These are phyloP conservation scores for Brotula barbata DNA, from an alignment of 2,797 vertebrate species.

Conservation along the genomic window DNA sequence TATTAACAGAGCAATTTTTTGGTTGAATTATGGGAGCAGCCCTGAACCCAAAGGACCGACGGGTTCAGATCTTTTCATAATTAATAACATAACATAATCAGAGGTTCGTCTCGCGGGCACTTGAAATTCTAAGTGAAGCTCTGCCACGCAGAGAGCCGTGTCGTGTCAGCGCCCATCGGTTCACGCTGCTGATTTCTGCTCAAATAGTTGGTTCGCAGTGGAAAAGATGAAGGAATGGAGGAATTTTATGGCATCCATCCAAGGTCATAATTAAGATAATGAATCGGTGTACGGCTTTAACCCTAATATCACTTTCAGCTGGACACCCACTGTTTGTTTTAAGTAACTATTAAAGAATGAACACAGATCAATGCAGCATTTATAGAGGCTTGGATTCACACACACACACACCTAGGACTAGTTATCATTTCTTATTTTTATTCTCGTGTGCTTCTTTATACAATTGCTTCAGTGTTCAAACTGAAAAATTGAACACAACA, in stretches of 20 bases:
- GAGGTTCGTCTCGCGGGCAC: conserved; percentile 8
- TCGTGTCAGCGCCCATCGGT: not conserved
- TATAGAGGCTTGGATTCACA: too few species aligned
- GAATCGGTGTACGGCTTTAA: conserved; percentile 17
- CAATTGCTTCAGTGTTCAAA: too few species aligned
- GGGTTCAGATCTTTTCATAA: conserved; percentile 4
- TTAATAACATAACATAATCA: conserved; percentile 4
- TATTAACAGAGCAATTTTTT: not conserved
- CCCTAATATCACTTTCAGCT: conserved; percentile 30
- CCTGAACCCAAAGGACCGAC: not conserved
- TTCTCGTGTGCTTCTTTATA: too few species aligned
- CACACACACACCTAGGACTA: too few species aligned
- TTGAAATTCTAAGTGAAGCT: not conserved
- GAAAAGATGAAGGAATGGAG: conserved; percentile 8
- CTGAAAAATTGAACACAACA: too few species aligned
- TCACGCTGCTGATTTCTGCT: conserved; percentile 5
- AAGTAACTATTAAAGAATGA: not conserved
- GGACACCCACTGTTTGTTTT: conserved; percentile 7
- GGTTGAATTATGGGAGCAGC: not conserved
- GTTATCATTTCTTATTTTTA: too few species aligned
- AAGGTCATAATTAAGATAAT: conserved; percentile 25
- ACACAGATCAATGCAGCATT: too few species aligned
- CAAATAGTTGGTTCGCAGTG: conserved; percentile 10
- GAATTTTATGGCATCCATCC: conserved; percentile 16
- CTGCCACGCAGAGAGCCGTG: conserved; percentile 3